Conservation (phyloP, 1,140 invertebrate genomes). For the Anastrepha ludens region DNA sequence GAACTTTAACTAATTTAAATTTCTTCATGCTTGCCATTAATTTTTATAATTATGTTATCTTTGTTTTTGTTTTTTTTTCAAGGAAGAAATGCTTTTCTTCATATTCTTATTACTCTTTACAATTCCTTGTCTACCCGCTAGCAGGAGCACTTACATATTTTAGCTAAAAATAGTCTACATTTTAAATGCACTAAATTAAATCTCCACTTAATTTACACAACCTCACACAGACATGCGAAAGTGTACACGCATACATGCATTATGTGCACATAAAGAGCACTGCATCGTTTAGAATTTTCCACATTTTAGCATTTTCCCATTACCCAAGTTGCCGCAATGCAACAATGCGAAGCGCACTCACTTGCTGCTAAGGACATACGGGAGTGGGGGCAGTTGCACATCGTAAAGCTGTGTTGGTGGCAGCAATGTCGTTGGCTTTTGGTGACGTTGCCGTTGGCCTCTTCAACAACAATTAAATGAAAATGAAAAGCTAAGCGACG, state of each 20-base stretch:
- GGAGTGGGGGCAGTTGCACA: not conserved
- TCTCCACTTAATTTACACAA: slow-evolving; percentile 39
- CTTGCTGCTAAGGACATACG: not conserved
- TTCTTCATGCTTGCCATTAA: too few species aligned
- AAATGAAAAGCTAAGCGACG: slow-evolving; percentile 49
- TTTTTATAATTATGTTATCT: not conserved
- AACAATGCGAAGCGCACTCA: not conserved
- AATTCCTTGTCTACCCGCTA: not conserved
- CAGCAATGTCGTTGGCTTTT: slow-evolving; percentile 3
- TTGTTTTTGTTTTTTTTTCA: not conserved
- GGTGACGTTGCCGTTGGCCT: slow-evolving; percentile 43
- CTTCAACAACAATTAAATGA: slow-evolving; percentile 50
- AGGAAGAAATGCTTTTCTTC: too few species aligned
- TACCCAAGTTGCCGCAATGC: not conserved
- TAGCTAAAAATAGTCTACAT: not conserved
- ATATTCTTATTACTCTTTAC: not conserved
- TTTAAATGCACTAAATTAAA: slow-evolving; percentile 49
- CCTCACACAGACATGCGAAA: not conserved
- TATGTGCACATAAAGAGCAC: not conserved
- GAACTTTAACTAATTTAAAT: too few species aligned
- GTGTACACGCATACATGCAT: not conserved
- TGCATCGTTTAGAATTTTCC: slow-evolving; percentile 23
- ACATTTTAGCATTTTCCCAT: slow-evolving; percentile 34
- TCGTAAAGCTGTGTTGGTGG: not conserved
- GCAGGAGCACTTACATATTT: not conserved